phyloP scores from a whole-genome alignment of 2,113 vertebrate species.

The Numenius arquata region DNA sequence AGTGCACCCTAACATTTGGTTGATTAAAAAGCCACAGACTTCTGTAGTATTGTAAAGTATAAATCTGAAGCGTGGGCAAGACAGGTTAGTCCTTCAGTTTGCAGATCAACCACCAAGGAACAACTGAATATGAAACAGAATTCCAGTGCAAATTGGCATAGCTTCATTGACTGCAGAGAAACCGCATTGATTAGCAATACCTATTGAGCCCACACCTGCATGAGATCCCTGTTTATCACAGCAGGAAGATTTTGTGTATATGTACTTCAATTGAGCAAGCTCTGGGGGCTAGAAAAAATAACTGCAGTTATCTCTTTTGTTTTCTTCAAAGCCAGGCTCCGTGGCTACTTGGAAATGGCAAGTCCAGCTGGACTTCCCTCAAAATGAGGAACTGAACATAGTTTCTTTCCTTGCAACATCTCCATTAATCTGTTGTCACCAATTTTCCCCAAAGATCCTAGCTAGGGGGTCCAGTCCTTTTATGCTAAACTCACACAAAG shows the following conservation, averaged over 20 bases:
- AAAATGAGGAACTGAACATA: not conserved
- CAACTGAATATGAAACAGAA: not conserved
- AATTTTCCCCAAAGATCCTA: not conserved
- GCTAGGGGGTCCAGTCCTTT: not conserved
- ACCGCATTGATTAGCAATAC: slow-evolving; percentile 5
- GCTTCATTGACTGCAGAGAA: not conserved
- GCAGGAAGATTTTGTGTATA: not conserved
- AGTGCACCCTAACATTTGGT: not conserved
- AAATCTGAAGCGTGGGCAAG: not conserved
- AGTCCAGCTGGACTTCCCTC: not conserved
- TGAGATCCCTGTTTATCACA: not conserved
- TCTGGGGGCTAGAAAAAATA: not conserved
- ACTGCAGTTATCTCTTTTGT: not conserved
- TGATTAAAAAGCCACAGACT: not conserved
- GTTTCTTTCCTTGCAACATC: not conserved
- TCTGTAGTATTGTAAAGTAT: not conserved
- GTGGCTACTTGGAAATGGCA: not conserved
- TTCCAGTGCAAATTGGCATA: not conserved
- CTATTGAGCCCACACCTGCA: not conserved
- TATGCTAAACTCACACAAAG: not conserved
- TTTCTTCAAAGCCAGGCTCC: not conserved
- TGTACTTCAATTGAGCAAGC: not conserved
- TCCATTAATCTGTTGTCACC: not conserved
- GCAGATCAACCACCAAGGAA: not conserved
- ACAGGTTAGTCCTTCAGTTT: not conserved